Base-by-base conservation (phyloP, 2,888 invertebrate species). In the Trilocha varians region DNA sequence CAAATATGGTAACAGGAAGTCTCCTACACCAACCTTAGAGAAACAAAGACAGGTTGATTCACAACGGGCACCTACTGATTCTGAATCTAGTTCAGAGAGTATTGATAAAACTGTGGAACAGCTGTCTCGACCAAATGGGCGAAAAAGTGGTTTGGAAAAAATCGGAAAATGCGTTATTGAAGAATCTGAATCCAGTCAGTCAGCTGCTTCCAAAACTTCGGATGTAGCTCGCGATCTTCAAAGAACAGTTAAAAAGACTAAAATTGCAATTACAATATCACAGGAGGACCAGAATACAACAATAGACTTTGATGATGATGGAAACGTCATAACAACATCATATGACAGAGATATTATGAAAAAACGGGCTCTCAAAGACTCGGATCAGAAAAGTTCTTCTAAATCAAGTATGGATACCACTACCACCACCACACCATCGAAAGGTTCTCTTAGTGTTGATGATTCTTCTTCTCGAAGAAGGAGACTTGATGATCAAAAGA, bases 111-210 rank as follows among this genome's bases (percentile, higher is more conserved):
- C 86, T 11, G 82, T 87, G 9, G 87, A 86, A 61, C 79, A 74
- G 54, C 52, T 78, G 14, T 71, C 80, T 6, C 86, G 78, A 47
- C 87, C 87, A 39, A 75, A 72, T 41, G 71, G 83, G 34, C 86
- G 84, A 47, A 88, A 87, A 49, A 69, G 49, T 34, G 73, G 66
- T 1, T 56, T 84, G 44, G 85, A 82, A 48, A 84, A 79, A 71
- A 74, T 78, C 13, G 80, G 78, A 1, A 87, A 85, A 66, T 76
- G 70, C 48, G 73, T 75, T 15, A 74, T 87, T 38, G 87, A 88
- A 50, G 88, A 88, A 56, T 88, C 88, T n/a, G 89, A 89, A 49
- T 88, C 89, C 0, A 88, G 88, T 53, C 87, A 88, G 33, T 88
- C 88, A 6, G 87, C 84, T 6, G 86, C 87, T 6, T 86, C 87